A percentile compares a stretch with the other conserved stretches of the same genome.
These are phyloP conservation scores for Nyctibius bracteatus DNA, from an alignment of 2,113 vertebrate species.

Conservation along the genomic window DNA sequence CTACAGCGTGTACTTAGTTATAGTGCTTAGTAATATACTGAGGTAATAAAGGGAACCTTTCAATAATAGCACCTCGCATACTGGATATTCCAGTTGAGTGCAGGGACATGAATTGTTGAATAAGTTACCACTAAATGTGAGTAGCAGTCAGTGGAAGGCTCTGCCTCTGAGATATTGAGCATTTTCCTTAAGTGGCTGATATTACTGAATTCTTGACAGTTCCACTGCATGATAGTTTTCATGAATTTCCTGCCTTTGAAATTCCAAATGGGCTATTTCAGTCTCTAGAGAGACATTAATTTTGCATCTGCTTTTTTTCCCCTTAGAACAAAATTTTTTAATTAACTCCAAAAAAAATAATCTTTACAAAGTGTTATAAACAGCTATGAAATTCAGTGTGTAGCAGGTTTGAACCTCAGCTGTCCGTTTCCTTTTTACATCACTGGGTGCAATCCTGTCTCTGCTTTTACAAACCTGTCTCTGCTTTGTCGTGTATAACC, in stretches of 20 bases:
- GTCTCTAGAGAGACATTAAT: not conserved
- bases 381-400: not conserved
- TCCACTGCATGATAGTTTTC: not conserved
- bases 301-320: not conserved
- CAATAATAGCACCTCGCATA: not conserved
- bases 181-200: slow-evolving; percentile 8
- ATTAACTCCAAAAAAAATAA: slow-evolving; percentile 43
- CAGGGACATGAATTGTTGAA: not conserved
- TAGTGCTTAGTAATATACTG: not conserved
- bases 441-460: not conserved
- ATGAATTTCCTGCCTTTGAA: slow-evolving; percentile 40
- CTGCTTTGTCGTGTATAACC: not conserved
- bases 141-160: not conserved
- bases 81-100: not conserved
- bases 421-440: not conserved
- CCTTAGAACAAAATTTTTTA: not conserved
- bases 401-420: not conserved
- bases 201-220: not conserved
- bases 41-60: not conserved
- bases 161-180: not conserved
- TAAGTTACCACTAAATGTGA: not conserved
- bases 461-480: not conserved
- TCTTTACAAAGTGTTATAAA: slow-evolving; percentile 23
- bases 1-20: not conserved
- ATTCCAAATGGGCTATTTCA: not conserved